phyloP scores from a whole-genome alignment of 2,113 vertebrate species.

The Salminus brasiliensis region DNA sequence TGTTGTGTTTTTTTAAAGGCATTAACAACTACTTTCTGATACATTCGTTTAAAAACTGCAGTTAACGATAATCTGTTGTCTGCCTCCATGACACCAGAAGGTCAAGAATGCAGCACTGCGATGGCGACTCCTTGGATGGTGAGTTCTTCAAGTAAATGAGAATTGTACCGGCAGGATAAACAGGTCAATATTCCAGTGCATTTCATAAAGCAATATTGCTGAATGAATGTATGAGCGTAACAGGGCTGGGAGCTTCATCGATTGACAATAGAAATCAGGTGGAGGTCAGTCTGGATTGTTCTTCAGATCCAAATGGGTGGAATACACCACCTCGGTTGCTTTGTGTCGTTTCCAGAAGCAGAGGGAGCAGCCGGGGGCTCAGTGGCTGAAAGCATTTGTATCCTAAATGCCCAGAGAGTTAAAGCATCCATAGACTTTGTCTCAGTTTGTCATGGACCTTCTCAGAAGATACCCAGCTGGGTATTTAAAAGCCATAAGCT shows the following conservation, averaged over 20 bases:
- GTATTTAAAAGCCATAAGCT: background rate
- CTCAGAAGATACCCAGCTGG: background rate
- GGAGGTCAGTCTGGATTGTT: constrained; percentile 69
- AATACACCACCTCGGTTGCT: constrained; percentile 45
- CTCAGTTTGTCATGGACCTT: background rate
- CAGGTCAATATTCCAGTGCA: constrained; percentile 73
- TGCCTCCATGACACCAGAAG: background rate
- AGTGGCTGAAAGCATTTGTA: constrained; percentile 21
- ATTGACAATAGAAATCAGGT: constrained; percentile 69
- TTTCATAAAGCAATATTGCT: constrained; percentile 71
- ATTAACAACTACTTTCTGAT: background rate
- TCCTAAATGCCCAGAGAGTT: constrained; percentile 5
- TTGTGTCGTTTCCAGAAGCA: constrained; percentile 38
- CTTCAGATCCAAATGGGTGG: constrained; percentile 70
- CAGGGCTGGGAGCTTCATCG: constrained; percentile 70
- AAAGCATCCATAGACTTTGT: constrained; percentile 1
- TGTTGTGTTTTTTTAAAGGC: background rate
- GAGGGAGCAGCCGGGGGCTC: constrained; percentile 20
- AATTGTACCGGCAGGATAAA: constrained; percentile 68
- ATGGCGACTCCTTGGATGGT: constrained; percentile 37
- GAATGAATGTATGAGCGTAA: constrained; percentile 72
- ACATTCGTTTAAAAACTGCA: background rate
- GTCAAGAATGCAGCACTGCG: background rate
- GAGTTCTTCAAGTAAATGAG: constrained; percentile 66
- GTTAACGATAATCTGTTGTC: constrained; percentile 10